Evolutionary conservation across 92 coral and sea anemone genomes (phyloP), one percentile per base, ranked within the genome.

Genomic region (Virgularia gustaviana): DNA sequence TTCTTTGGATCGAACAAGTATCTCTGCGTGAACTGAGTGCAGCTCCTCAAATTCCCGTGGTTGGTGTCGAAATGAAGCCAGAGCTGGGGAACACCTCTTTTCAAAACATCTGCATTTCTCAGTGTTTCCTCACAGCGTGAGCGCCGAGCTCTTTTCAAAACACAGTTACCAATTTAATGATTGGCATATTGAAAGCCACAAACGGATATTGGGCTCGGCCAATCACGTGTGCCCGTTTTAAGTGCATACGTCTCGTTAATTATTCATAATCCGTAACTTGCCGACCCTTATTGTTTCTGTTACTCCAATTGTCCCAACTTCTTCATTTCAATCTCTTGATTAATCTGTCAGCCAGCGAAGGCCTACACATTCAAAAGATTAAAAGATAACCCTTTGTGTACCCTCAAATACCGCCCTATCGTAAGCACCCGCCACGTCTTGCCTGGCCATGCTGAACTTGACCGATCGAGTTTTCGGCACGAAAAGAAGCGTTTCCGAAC

Each of bases 91-190:
- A 68, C 75, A 68, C 75, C 75, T 68, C 75, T 68, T 60, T 68
- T 68, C 75, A 68, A 68, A 68, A 68, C 75, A 68, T 68, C 75
- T 68, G 75, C 75, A 68, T 68, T 65, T 68, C 75, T 49, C 75
- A 47, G 75, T 68, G 75, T 68, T 68, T 25, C 58, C 55, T 68
- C 75, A 68, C 75, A 68, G 75, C 75, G 51, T 68, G 75, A 68
- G 61, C 25, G 61, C 66, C 66, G 43, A 60, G 43, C 18, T 3
- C 39, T 60, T 68, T 68, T 68, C 75, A 68, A 68, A 68, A 68
- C 75, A 68, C 75, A 68, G 54, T 54, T 68, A 53, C 59, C 75
- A 43, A 68, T 68, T 49, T 68, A 68, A 68, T 68, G 75, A 68
- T 68, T 68, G 75, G 75, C 75, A 68, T 68, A 68, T 68, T 68